Evolutionary conservation across 2,888 invertebrate species (phyloP).

Genomic region (Apantesis nais): DNA sequence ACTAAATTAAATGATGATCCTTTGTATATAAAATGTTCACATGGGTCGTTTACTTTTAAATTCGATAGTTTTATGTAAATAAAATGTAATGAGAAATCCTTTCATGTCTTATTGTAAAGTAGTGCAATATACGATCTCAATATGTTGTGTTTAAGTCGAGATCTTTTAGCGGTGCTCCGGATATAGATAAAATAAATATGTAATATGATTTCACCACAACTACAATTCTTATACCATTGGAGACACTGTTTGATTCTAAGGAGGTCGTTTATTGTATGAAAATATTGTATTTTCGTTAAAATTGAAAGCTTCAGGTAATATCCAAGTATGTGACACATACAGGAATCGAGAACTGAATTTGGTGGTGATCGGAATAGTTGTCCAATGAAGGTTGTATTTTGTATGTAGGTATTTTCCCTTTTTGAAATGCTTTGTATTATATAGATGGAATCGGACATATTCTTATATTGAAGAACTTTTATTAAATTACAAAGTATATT

Average conservation of each 20-base stretch:
- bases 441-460: slow-evolving; percentile 85
- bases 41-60: slow-evolving; percentile 53
- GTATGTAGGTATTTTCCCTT: slow-evolving; percentile 81
- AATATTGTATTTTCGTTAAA: slow-evolving; percentile 46
- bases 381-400: slow-evolving; percentile 75
- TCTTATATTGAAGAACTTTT: slow-evolving; percentile 85
- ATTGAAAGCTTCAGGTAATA: slow-evolving; percentile 40
- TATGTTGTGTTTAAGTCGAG: slow-evolving; percentile 51
- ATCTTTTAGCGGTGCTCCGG: slow-evolving; percentile 55
- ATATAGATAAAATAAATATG: slow-evolving; percentile 43
- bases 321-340: slow-evolving; percentile 42
- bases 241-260: slow-evolving; percentile 32
- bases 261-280: slow-evolving; percentile 66
- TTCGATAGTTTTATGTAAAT: slow-evolving; percentile 63
- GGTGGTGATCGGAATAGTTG: slow-evolving; percentile 57
- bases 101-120: slow-evolving; percentile 48
- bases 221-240: slow-evolving; percentile 29
- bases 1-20: slow-evolving; percentile 35
- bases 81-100: slow-evolving; percentile 43
- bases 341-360: slow-evolving; percentile 49
- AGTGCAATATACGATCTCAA: slow-evolving; percentile 71
- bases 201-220: slow-evolving; percentile 30
- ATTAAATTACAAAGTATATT: slow-evolving; percentile 77
- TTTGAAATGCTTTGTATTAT: slow-evolving; percentile 83
- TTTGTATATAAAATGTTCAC: slow-evolving; percentile 63